Base-by-base conservation (phyloP, 2,797 vertebrate genomes). In the Danio jaintianensis region DNA sequence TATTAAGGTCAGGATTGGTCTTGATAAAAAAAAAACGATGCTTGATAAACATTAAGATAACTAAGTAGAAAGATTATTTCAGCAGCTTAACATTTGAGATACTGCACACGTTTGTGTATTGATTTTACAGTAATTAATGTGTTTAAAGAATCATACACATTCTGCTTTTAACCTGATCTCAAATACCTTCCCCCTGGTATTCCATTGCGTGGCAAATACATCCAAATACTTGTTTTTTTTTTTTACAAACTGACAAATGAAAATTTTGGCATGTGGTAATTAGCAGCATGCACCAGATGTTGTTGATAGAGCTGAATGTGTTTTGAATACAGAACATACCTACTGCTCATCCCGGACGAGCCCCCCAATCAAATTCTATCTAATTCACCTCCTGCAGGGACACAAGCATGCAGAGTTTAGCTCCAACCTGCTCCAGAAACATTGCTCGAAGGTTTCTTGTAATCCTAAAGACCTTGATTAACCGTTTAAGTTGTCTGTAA, bases 401-500 rank as follows among this genome's bases (percentile, higher is more conserved):
- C 22, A 50, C 22, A 22, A 48, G 36, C 15, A 29, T 50, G 47
- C 8, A 50, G 4, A 53, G 50, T 71, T 55, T 71, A 55, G 38
- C 50, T 42, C 29, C 22, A 29, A 20, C 20, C 47, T 68, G 13
- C 45, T 68, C 29, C 16, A 40, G 29, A 48, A 69, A 22, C 38
- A 29, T n/a, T 71, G n/a, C 40, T 11, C 72, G 53, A 38, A 72
- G 56, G 40, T 72, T 72, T 56, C 52, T 4, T 40, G 12, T 58
- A 58, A 45, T 72, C 70, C 53, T 45, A 7, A 72, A 72, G 20
- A 22, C 40, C 40, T 72, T 72, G 53, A 29, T 58, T 58, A 58
- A 38, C 40, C 55, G 20, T 58, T 66, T 58, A 72, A 29, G 63
- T 66, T 66, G 42, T 45, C 8, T 45, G 8, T 45, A 45, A 29